Conservation (phyloP, 2,888 invertebrate species). For the Notodonta ziczac region DNA sequence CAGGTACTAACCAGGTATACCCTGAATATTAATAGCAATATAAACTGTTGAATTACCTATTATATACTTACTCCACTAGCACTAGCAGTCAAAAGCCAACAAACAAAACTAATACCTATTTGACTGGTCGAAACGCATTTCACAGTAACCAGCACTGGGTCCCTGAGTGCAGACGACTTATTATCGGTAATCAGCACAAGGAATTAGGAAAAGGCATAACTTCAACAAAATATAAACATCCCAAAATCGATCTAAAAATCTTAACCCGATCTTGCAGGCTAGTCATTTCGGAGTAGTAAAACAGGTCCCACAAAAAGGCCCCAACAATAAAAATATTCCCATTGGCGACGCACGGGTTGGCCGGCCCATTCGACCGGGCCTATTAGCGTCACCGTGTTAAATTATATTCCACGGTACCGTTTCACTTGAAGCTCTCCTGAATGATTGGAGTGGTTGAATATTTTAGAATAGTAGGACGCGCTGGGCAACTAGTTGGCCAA, state of each 20-base stretch:
- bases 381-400: slow-evolving; percentile 48
- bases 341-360: slow-evolving; percentile 20
- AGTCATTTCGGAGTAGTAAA: slow-evolving; percentile 13
- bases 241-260: neutral
- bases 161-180: no score
- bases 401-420: slow-evolving; percentile 42
- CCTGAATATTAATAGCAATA: no score
- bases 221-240: no score
- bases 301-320: slow-evolving; percentile 23
- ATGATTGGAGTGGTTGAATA: slow-evolving; percentile 12
- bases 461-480: slow-evolving; percentile 7
- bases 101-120: no score
- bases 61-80: no score
- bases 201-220: no score
- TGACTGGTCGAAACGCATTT: no score
- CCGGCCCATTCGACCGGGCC: slow-evolving; percentile 23
- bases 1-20: no score
- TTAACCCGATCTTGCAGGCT: neutral
- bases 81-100: no score
- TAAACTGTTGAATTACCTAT: no score
- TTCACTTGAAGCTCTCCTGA: slow-evolving; percentile 21
- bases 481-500: neutral
- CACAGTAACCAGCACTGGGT: no score
- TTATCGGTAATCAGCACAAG: no score
- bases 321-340: slow-evolving; percentile 34